Evolutionary conservation across 2,113 vertebrate species (phyloP), one percentile per base, ranked within the genome.

Genomic region (Xyrauchen texanus): DNA sequence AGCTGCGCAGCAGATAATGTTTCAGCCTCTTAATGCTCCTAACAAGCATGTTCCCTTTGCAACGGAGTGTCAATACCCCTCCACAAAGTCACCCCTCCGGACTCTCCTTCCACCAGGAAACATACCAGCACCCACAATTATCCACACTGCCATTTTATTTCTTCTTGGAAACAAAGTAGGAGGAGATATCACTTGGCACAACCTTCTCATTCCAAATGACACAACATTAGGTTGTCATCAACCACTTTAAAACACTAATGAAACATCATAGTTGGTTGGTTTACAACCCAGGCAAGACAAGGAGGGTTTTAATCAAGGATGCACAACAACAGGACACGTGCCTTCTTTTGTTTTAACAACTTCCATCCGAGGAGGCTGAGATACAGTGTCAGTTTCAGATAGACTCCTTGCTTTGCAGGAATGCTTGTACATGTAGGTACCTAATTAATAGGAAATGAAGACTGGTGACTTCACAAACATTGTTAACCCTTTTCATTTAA

Each of bases 11-110:
- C 81, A 58, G 88, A 91, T 93, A 88, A 79, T 68, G 88, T 93
- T 92, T 91, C 92, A 85, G 77, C 66, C 62, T 81, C 88, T 87
- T 91, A 91, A 92, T 91, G 78, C 87, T 88, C 84, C 89, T 91
- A 92, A 92, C 89, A 89, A 92, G 89, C 84, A 87, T 84, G 86
- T 87, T 89, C 87, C 90, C 85, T 80, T 80, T 16, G 68, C 85
- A 82, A 86, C 88, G 82, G 85, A 89, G 90, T 88, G 90, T 87
- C 88, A 90, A 90, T 83, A 78, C 86, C 46, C 12, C 8, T 57
- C 53, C 71, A 83, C 90, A 93, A 88, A 91, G 90, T 92, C 91
- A 92, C 89, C 86, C 81, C 83, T 80, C 80, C 9, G 82, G 68
- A 82, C 82, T 81, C 52, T 42, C 73, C 80, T 82, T 62, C 76